Conservation (phyloP, 2,113 vertebrate species). For the Choloepus hoffmanni region DNA sequence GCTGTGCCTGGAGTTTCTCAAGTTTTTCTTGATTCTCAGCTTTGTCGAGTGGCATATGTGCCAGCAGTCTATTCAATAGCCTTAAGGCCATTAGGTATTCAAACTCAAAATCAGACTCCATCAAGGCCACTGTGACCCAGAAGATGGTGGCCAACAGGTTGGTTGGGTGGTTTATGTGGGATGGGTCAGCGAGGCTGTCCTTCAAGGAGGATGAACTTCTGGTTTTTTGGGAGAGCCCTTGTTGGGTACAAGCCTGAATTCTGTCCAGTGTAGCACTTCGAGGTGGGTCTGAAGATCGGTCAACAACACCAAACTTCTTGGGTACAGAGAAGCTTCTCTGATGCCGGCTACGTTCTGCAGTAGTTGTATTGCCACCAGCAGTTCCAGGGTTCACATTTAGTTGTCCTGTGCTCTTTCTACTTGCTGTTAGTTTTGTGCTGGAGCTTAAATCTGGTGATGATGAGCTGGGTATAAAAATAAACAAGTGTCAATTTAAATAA, state of each 20-base stretch:
- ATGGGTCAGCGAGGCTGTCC: slow-evolving; percentile 94
- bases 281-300: slow-evolving; percentile 93
- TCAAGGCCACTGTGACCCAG: slow-evolving; percentile 97
- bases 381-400: slow-evolving; percentile 93
- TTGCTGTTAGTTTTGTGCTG: slow-evolving; percentile 94
- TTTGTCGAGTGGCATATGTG: slow-evolving; percentile 96
- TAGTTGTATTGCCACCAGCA: slow-evolving; percentile 85
- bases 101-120: slow-evolving; percentile 99
- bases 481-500: neutral
- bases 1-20: slow-evolving; percentile 97
- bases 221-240: slow-evolving; percentile 90
- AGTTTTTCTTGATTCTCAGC: slow-evolving; percentile 96
- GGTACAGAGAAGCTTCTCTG: slow-evolving; percentile 98
- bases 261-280: slow-evolving; percentile 97
- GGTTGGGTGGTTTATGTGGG: slow-evolving; percentile 95
- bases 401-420: slow-evolving; percentile 97
- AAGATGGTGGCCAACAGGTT: slow-evolving; percentile 97
- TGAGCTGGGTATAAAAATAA: slow-evolving; percentile 85
- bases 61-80: slow-evolving; percentile 94
- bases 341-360: slow-evolving; percentile 93
- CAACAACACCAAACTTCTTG: slow-evolving; percentile 97
- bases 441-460: slow-evolving; percentile 96
- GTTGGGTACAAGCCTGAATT: slow-evolving; percentile 97
- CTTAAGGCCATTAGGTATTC: slow-evolving; percentile 98
- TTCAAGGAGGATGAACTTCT: slow-evolving; percentile 94